Base-by-base conservation (phyloP, 2,797 vertebrate genomes). In the Sebastes paucispinis region DNA sequence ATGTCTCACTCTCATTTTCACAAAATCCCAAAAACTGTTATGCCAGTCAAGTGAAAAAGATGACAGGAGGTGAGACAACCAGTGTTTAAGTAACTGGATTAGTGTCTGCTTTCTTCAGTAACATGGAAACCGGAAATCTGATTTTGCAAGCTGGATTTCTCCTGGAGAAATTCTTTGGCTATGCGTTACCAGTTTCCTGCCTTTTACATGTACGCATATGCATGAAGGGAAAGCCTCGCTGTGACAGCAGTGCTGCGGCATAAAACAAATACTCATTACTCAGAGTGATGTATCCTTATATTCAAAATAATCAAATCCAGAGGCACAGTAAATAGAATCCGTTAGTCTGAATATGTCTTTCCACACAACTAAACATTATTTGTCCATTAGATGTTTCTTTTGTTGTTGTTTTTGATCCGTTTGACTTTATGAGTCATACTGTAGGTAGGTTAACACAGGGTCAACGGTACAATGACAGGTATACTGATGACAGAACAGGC, bases 1-100 rank as follows among this genome's bases (percentile, higher is more conserved):
- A 27, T 18, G n/a, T 75, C 81, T 69, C 75, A 11, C 62, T 73
- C 52, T 60, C 7, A 6, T 66, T 76, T 77, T 64, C 73, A 81
- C 73, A 81, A 66, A 54, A 22, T 47, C 62, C 8, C 18, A 3
- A 57, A 86, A 64, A 18, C 59, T 34, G 47, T 52, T 25, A 4
- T 10, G 27, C 8, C 67, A 36, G 71, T 43, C 5, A 24, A 60
- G 13, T 58, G 32, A 72, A 50, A 47, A 34, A 75, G 47, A 80
- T 3, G 43, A 65, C 69, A 75, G 47, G 27, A 27, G 43, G 31
- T 70, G 34, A 58, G n/a, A n/a, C 8, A 29, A 47, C 43, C 34
- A 32, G 22, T 6, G 11, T 64, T 50, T 62, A 13, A 65, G 62
- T 22, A 54, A 69, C 43, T 10, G 1, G 18, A 52, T 64, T 67